These are phyloP conservation scores for Erpornis zantholeuca DNA, from an alignment of 2,113 vertebrate species.

Conservation along the genomic window DNA sequence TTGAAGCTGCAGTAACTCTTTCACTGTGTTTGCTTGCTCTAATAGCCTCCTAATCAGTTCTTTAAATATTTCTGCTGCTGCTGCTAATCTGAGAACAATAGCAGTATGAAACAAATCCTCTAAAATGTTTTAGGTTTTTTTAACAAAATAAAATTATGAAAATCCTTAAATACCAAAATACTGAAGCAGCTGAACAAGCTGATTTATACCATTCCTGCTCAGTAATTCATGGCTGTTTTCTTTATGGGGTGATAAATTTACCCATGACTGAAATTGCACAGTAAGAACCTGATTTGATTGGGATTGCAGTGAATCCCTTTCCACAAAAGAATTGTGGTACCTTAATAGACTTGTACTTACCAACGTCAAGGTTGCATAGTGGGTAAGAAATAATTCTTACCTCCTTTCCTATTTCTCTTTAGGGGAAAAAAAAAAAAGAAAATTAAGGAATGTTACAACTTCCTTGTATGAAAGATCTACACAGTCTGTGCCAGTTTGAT, in stretches of 20 bases:
- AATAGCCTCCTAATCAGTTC: not conserved
- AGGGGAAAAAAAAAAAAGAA: not conserved
- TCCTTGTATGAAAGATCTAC: not conserved
- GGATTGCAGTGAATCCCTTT: not conserved
- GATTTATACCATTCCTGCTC: not conserved
- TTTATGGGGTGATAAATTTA: not conserved
- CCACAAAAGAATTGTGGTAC: not conserved
- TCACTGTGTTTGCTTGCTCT: not conserved
- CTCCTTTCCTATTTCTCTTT: not conserved
- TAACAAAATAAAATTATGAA: not conserved
- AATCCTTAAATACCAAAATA: conserved; percentile 9
- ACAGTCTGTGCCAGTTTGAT: not conserved
- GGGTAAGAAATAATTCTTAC: not conserved
- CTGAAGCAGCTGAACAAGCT: not conserved
- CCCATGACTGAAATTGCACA: not conserved
- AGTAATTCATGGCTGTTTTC: not conserved
- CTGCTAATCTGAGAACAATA: conserved; percentile 12
- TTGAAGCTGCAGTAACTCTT: conserved; percentile 14
- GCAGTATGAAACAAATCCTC: not conserved
- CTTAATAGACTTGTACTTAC: not conserved
- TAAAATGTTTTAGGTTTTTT: not conserved
- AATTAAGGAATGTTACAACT: not conserved
- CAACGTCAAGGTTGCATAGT: not conserved
- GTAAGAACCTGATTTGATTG: not conserved
- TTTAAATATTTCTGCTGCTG: conserved; percentile 3